A percentile compares a stretch with the other conserved stretches of the same genome.
Conservation (phyloP, 2,113 vertebrate species). For the Syngnathus floridae region DNA sequence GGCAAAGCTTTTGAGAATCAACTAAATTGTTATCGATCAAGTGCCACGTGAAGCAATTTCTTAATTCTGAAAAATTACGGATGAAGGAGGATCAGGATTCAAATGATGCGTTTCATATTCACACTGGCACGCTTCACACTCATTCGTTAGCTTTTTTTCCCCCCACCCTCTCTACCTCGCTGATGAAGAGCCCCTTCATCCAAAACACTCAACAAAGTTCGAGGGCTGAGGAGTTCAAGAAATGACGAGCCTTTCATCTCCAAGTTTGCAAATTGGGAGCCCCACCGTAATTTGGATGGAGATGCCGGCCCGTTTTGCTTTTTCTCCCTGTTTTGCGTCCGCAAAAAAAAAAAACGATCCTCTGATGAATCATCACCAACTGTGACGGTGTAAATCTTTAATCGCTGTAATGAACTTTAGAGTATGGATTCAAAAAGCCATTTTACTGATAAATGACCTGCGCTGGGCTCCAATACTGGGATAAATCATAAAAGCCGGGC, state of each 20-base stretch:
- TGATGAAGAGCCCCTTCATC: slow-evolving; percentile 26
- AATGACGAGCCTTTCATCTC: slow-evolving; percentile 35
- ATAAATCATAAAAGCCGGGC: slow-evolving; percentile 60
- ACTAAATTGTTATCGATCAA: background rate
- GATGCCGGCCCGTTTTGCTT: background rate
- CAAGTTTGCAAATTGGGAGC: slow-evolving; percentile 22
- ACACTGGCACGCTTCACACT: background rate
- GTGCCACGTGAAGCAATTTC: background rate
- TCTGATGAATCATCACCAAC: slow-evolving; percentile 68
- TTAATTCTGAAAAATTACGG: background rate
- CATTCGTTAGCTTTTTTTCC: slow-evolving; percentile 16
- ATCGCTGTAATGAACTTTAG: slow-evolving; percentile 70
- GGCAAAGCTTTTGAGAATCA: background rate
- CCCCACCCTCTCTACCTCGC: background rate
- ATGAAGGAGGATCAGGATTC: background rate
- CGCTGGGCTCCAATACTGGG: slow-evolving; percentile 48
- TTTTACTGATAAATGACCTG: slow-evolving; percentile 66
- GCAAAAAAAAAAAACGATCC: slow-evolving; percentile 54
- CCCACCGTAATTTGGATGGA: slow-evolving; percentile 24
- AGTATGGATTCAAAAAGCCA: slow-evolving; percentile 66
- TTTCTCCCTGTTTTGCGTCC: slow-evolving; percentile 27
- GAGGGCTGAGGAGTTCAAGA: slow-evolving; percentile 20
- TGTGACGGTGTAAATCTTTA: slow-evolving; percentile 66
- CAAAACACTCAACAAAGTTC: slow-evolving; percentile 23
- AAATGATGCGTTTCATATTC: background rate